Evolutionary conservation across 2,113 vertebrate genomes (phyloP), one percentile per base, ranked within the genome.

Genomic region (Nibea coibor): DNA sequence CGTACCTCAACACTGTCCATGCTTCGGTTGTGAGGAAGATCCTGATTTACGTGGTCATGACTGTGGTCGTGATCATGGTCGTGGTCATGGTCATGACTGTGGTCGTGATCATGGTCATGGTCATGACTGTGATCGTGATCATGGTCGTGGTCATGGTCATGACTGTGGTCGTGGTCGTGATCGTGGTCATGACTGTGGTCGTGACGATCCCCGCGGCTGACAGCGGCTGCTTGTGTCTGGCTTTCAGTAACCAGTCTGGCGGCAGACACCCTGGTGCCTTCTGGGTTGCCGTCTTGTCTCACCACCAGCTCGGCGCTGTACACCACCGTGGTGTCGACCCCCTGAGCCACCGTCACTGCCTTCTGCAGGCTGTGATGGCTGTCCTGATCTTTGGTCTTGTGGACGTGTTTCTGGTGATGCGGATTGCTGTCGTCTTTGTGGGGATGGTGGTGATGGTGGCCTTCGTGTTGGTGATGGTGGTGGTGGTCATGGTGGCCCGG

Each of bases 341-440:
- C 94, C 35, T 83, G 90, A 3, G 89, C 65, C 0, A 67, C 31
- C 2, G 69, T n/a, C 5, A 50, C 28, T 50, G 83, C 95, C 68
- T 95, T 96, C 66, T 87, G 89, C 2, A 92, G 80, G 70, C 90
- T 94, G 80, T 93, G 92, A 75, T 80, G 92, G 4, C 20, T 47
- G 9, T 70, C 87, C 10, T 77, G 72, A 15, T 8, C 68, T 42
- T 79, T 31, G 0, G 26, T 3, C 35, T 35, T 35, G 19, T 75
- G 95, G 0, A 39, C 9, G 19, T 77, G 95, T 16, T 94, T 94
- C 48, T 87, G 88, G n/a, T 71, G 82, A n/a, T 82, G 86, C 0
- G 54, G 43, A 19, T 89, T 75, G 74, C 85, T 87, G 6, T 84
- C 42, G 0, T 66, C 35, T 1, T 10, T 31, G 43, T 81, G 65